Evolutionary conservation across 2,888 invertebrate genomes (phyloP).

Genomic region (Hipparchia sbordonii): DNA sequence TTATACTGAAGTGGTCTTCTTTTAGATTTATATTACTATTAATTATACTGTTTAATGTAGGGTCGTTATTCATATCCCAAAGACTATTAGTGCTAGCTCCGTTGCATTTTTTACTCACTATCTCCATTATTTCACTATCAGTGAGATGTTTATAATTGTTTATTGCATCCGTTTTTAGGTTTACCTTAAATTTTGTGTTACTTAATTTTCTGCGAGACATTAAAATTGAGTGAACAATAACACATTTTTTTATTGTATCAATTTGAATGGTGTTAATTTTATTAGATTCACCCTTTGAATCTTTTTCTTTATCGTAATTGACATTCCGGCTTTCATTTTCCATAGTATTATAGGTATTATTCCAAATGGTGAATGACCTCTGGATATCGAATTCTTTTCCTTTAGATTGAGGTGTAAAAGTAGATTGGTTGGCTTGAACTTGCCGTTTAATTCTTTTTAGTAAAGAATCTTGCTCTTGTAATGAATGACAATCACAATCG

Average conservation of each 20-base stretch:
- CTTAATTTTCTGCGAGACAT: background rate
- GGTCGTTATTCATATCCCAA: too few species aligned
- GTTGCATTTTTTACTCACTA: background rate
- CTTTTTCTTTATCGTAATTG: background rate
- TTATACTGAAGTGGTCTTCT: background rate
- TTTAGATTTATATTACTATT: background rate
- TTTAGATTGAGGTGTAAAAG: background rate
- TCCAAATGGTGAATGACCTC: background rate
- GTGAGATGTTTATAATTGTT: background rate
- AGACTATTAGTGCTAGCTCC: background rate
- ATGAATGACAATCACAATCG: background rate
- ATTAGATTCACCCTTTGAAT: background rate
- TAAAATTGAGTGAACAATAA: background rate
- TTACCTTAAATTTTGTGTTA: background rate
- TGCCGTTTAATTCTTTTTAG: background rate
- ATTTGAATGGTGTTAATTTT: background rate
- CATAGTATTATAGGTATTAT: background rate
- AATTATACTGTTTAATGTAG: background rate
- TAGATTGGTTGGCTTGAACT: background rate
- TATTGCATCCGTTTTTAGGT: background rate
- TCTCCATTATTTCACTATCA: constrained; percentile 6
- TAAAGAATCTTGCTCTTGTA: background rate
- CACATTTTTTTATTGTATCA: background rate
- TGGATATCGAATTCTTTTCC: background rate
- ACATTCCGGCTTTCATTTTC: background rate